Base-by-base conservation (phyloP, 2,797 vertebrate genomes). In the Decapterus maruadsi region DNA sequence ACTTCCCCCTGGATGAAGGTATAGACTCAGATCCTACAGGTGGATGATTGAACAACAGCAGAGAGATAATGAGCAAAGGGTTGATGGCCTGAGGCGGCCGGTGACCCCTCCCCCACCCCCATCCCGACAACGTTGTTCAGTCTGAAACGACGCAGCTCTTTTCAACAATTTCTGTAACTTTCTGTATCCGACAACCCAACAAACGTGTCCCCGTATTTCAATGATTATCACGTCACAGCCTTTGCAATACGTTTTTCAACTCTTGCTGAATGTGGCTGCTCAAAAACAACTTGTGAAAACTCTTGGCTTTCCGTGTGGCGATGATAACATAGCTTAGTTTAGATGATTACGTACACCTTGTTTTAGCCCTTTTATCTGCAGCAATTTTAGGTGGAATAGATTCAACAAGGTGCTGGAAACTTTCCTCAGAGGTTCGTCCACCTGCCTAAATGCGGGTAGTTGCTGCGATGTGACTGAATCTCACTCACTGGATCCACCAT, bases 41-140 rank as follows among this genome's bases (percentile, higher is more conserved):
- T 61, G 40, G 38, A 40, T 40, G 38, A 2, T 57, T 68, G 16
- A 54, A 67, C 46, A 67, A 7, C 45, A 42, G 36, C 10, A 74
- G 34, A 8, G 19, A 64, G 8, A 11, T 8, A 76, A 34, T 50
- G 29, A 46, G 20, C 40, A 48, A 59, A 64, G 22, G n/a, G 20
- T 43, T 13, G 36, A 43, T 22, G 45, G 57, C 40, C 54, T 55
- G 19, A 26, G 58, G 56, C 31, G 22, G 42, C 54, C 9, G 54
- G 48, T 46, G 26, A 22, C n/a, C 6, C 38, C 20, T 8, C 16
- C 3, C 3, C 9, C n/a, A 2, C 42, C 11, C 42, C 2, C 42
- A 12, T 12, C 13, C 45, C 6, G 19, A 26, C 68, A 71, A 38
- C 8, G 42, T 61, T 54, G 48, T 20, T 2, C 20, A 1, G 19